Evolutionary conservation across 2,797 vertebrate species (phyloP).

Genomic region (Spinibarbus caldwelli): DNA sequence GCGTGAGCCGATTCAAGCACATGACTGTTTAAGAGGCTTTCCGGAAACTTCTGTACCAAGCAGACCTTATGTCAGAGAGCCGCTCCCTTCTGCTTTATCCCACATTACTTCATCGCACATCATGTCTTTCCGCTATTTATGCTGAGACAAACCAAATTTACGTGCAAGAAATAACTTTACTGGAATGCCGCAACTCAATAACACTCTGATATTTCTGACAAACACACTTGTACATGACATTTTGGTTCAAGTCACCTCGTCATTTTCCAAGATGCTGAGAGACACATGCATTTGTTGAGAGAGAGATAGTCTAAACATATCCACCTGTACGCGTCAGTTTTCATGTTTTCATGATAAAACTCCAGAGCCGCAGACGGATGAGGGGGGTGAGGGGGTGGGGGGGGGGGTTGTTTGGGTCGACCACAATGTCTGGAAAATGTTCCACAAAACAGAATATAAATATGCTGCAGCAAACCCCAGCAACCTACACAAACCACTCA

Average conservation of each 20-base stretch:
- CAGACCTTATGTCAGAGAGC: conserved; percentile 42
- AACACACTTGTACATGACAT: neutral
- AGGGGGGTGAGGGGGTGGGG: no score
- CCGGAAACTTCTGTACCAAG: conserved; percentile 64
- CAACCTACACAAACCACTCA: conserved; percentile 46
- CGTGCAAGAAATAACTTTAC: neutral
- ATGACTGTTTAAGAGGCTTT: conserved; percentile 75
- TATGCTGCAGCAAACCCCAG: conserved; percentile 37
- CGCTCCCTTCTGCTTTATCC: conserved; percentile 2
- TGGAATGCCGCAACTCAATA: neutral
- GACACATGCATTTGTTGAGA: neutral
- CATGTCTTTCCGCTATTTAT: neutral
- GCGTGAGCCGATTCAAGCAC: conserved; percentile 64
- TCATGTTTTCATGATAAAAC: neutral
- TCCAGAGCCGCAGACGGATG: neutral
- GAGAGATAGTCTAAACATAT: neutral
- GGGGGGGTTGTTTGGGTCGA: no score
- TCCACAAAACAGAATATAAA: conserved; percentile 48
- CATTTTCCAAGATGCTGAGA: neutral
- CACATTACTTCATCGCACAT: conserved; percentile 29
- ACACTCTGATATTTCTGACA: neutral
- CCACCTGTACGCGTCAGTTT: neutral
- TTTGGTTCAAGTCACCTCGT: neutral
- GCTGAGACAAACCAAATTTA: neutral
- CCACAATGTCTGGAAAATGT: conserved; percentile 34